Evolutionary conservation across 1,140 invertebrate species (phyloP).

Genomic region (Drosophila gunungcola): DNA sequence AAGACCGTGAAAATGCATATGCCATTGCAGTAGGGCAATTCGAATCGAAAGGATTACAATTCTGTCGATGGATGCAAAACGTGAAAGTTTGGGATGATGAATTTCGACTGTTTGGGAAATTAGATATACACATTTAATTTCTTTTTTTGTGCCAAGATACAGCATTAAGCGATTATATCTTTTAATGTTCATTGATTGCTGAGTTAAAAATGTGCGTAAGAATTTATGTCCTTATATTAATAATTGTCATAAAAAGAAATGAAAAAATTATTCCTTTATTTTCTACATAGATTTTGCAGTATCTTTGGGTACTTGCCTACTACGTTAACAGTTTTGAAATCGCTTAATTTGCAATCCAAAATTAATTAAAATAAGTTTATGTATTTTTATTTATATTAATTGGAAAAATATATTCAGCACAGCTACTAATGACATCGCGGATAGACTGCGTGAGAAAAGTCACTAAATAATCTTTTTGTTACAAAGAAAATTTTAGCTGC

Average conservation of each 20-base stretch:
- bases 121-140: neutral
- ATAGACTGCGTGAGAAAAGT: neutral
- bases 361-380: neutral
- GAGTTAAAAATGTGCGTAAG: neutral
- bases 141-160: neutral
- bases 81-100: neutral
- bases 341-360: no score
- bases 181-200: neutral
- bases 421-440: neutral
- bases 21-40: constrained; percentile 17
- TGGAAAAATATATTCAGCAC: neutral
- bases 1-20: constrained; percentile 49
- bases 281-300: no score
- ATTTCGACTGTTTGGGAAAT: constrained; percentile 14
- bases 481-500: neutral
- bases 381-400: neutral
- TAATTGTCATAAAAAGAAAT: no score
- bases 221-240: neutral
- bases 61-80: neutral
- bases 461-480: neutral
- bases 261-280: no score
- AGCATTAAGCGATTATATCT: neutral
- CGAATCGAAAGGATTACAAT: constrained; percentile 41
- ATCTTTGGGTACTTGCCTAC: no score
- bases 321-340: no score